Conservation (phyloP, 2,888 invertebrate species). For the Sylvicola fuscatus region DNA sequence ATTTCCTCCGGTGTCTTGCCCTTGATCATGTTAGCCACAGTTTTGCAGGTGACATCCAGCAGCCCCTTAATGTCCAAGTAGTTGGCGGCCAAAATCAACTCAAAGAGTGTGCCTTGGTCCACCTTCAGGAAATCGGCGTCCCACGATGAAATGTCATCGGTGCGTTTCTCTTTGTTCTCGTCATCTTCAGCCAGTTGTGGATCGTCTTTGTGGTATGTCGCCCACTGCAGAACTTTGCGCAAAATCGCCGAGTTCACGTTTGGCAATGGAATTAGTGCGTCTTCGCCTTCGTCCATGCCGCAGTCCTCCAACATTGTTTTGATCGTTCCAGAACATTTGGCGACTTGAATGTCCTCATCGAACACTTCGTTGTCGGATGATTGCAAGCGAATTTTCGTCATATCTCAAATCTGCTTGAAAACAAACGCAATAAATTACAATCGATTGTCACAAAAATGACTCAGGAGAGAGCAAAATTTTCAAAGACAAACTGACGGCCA, state of each 20-base stretch:
- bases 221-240: constrained; percentile 86
- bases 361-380: constrained; percentile 92
- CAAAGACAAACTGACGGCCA: too few relatives aligned
- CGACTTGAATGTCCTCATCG: constrained; percentile 90
- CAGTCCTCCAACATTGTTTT: constrained; percentile 96
- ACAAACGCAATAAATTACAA: too few relatives aligned
- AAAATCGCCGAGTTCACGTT: constrained; percentile 95
- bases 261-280: constrained; percentile 87
- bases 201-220: constrained; percentile 87
- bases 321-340: constrained; percentile 93
- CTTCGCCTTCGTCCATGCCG: constrained; percentile 80
- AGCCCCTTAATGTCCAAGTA: constrained; percentile 91
- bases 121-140: constrained; percentile 98
- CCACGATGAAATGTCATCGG: constrained; percentile 98
- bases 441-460: too few relatives aligned
- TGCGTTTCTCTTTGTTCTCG: constrained; percentile 94
- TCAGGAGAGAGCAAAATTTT: too few relatives aligned
- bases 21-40: constrained; percentile 96
- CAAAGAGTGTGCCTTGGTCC: constrained; percentile 91
- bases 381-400: constrained; percentile 88
- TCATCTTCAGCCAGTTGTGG: constrained; percentile 92
- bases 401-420: constrained; percentile 25
- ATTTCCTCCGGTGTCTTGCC: constrained; percentile 97
- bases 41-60: constrained; percentile 94
- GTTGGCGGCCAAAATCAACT: constrained; percentile 90